Base-by-base conservation (phyloP, 2,888 invertebrate genomes). In the Euspilapteryx auroguttella region DNA sequence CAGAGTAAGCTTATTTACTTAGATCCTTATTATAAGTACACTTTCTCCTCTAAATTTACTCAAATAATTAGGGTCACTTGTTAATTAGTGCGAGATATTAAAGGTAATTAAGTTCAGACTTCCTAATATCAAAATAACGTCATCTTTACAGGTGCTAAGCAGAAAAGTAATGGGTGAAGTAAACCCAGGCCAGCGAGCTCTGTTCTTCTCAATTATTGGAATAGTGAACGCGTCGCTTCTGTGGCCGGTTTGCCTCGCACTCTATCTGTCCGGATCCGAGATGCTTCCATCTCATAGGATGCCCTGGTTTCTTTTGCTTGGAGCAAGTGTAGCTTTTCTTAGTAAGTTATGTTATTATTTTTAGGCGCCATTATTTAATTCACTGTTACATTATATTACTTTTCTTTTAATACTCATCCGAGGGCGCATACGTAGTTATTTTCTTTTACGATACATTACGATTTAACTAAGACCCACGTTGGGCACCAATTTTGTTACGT, bases 91-190 rank as follows among this genome's bases (percentile, higher is more conserved):
- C n/a, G n/a, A n/a, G n/a, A n/a, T n/a, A n/a, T n/a, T n/a, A n/a
- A n/a, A n/a, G n/a, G n/a, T n/a, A n/a, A n/a, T n/a, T n/a, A n/a
- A n/a, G n/a, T n/a, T n/a, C n/a, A n/a, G n/a, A n/a, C n/a, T n/a
- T n/a, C n/a, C n/a, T n/a, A n/a, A n/a, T n/a, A n/a, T n/a, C n/a
- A n/a, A n/a, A n/a, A n/a, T n/a, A n/a, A n/a, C n/a, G n/a, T n/a
- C n/a, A n/a, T n/a, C n/a, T n/a, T n/a, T n/a, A n/a, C 39, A 95
- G 92, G 95, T 97, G 45, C 81, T 94, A 50, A 95, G 95, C 71
- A 89, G 93, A 50, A 92, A 93, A 71, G 87, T 94, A 40, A 88
- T 96, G 69, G 95, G 95, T 9, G 93, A 94, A 49, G 92, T 94
- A 34, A 91, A 89, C 32, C 86, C 89, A 32, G 94, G 93, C 3